phyloP scores from a whole-genome alignment of 2,888 invertebrate genomes.

The Pseudeuparius sepicola region DNA sequence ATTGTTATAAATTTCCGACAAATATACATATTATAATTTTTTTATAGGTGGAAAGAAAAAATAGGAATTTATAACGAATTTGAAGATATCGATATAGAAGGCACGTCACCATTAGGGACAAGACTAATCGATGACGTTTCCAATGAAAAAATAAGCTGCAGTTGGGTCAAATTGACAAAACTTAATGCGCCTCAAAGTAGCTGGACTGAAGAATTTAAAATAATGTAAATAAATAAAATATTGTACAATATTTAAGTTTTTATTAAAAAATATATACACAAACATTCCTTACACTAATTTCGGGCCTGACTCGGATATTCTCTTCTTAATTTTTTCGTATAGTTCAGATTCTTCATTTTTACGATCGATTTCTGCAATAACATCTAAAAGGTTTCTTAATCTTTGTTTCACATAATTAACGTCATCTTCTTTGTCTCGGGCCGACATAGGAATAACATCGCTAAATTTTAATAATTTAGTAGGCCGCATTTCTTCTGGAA shows the following conservation, averaged over 20 bases:
- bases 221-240: constrained; percentile 3
- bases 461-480: constrained; percentile 59
- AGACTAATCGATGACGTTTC: constrained; percentile 48
- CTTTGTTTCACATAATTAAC: constrained; percentile 50
- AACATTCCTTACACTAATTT: constrained; percentile 38
- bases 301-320: constrained; percentile 46
- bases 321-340: constrained; percentile 41
- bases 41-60: constrained; percentile 32
- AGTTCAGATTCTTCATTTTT: constrained; percentile 40
- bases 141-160: constrained; percentile 46
- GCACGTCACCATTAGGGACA: constrained; percentile 53
- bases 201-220: constrained; percentile 24
- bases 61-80: constrained; percentile 42
- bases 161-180: constrained; percentile 39
- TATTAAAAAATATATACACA: constrained; percentile 13
- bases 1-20: too few relatives aligned
- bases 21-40: constrained; percentile 8
- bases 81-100: constrained; percentile 49
- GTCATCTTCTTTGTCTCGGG: constrained; percentile 45
- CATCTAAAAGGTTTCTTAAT: constrained; percentile 57
- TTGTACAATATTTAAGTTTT: not conserved
- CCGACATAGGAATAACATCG: constrained; percentile 67
- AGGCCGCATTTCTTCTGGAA: constrained; percentile 57
- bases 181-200: constrained; percentile 29
- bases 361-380: constrained; percentile 46